Base-by-base conservation (phyloP, 2,888 invertebrate genomes). In the Hecatera dysodea region DNA sequence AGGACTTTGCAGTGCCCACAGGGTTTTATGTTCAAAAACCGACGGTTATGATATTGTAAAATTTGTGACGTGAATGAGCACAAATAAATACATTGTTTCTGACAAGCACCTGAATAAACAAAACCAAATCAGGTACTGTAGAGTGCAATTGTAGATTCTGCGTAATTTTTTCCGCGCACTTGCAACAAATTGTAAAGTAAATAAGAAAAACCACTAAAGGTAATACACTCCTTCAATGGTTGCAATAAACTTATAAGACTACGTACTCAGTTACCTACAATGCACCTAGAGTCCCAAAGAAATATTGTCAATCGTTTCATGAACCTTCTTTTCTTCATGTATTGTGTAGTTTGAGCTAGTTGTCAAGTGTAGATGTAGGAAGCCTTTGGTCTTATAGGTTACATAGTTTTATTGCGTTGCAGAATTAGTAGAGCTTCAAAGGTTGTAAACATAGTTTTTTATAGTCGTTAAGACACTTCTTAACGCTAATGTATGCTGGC, bases 391-490 rank as follows among this genome's bases (percentile, higher is more conserved):
- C 27, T 60, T 46, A 48, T 66, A 61, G 19, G 56, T 76, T 78
- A 64, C 78, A 78, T 60, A 78, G 36, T 75, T 64, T 50, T 60
- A 72, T 56, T 78, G 39, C 60, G 72, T 50, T 60, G 59, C n/a
- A 48, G 63, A 71, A 72, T 78, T 78, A 72, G 15, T 72, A 72
- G 72, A 77, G 78, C 72, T 75, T 62, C 53, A 64, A 71, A 60
- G 39, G 63, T 53, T 63, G 56, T 61, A 67, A 68, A 69, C 33
- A 56, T 61, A 44, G 33, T 67, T 42, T 73, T n/a, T 46, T 52
- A 0, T 59, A 24, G 44, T 57, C 6, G 39, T 57, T 67, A 50
- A n/a, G 12, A 17, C 24, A 53, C 19, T 55, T 53, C 29, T n/a
- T 42, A 33, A 1, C 17, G n/a, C 9, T 19, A 22, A 56, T 71